Base-by-base conservation (phyloP, 2,888 invertebrate species). In the Nomada hirtipes region DNA sequence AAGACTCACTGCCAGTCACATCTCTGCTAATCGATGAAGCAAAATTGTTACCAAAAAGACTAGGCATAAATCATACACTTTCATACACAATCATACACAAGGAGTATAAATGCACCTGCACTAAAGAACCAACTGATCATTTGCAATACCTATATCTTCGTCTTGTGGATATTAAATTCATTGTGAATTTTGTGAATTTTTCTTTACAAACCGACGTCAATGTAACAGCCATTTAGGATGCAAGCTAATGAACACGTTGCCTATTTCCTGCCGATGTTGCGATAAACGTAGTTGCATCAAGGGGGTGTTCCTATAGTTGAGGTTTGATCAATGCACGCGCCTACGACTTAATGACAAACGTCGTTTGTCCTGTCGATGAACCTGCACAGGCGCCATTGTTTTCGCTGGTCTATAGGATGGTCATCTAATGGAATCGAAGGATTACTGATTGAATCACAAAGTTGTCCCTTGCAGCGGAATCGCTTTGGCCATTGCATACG, bases 271-370 rank as follows among this genome's bases (percentile, higher is more conserved):
- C 20, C 52, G 20, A 50, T 67, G 20, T 53, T 42, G n/a, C 47
- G 53, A 53, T 50, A 60, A 55, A 67, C 26, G 60, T 15, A 61
- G n/a, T 18, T 29, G 52, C 42, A 15, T 72, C 50, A 63, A 47
- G 72, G n/a, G 74, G 20, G 44, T 26, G 26, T 18, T 61, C 47
- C 61, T 23, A 52, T 42, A 60, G 55, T 36, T 20, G 47, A 26
- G 23, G 18, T 36, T 47, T n/a, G 47, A 23, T 18, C 59, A 44
- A 55, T 63, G 44, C 23, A 42, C 36, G 76, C 23, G 15, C 57
- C 42, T 55, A 7, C 61, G 60, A 69, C 42, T 78, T 68, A 42
- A 63, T 57, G 55, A 52, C 68, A 63, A 69, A 78, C 76, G 68
- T 78, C 63, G 47, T 42, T 42, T 42, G 53, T 42, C 59, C 18